Percentiles rank a stretch among this genome's conserved stretches.
These are phyloP conservation scores for Crossaster papposus DNA, from an alignment of 53 echinoderm and acorn worm genomes.

Conservation along the genomic window DNA sequence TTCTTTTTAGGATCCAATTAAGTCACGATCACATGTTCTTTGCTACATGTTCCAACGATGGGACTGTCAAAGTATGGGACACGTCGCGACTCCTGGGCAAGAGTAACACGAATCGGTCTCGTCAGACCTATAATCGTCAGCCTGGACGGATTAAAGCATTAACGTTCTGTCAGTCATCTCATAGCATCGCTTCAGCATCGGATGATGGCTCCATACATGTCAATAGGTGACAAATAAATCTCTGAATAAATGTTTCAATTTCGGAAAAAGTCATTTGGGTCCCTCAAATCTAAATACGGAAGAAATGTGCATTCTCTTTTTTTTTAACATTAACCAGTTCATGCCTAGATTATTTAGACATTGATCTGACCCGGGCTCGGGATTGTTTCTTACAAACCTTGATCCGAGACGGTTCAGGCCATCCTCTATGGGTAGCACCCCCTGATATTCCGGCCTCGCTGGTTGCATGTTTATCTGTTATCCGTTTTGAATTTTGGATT, in stretches of 20 bases:
- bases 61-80: slow-evolving; percentile 96
- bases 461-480: too few species aligned
- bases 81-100: slow-evolving; percentile 87
- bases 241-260: neutral
- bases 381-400: neutral
- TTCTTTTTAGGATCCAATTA: slow-evolving; percentile 71
- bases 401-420: too few species aligned
- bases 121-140: slow-evolving; percentile 93
- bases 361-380: too few species aligned
- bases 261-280: neutral
- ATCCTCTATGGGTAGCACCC: too few species aligned
- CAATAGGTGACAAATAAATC: slow-evolving; percentile 66
- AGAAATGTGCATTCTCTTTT: too few species aligned
- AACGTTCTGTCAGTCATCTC: slow-evolving; percentile 89
- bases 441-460: too few species aligned
- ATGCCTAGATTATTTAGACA: too few species aligned
- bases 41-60: slow-evolving; percentile 88
- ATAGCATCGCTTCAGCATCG: slow-evolving; percentile 90
- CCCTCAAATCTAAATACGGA: too few species aligned
- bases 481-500: too few species aligned
- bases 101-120: slow-evolving; percentile 85
- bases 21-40: slow-evolving; percentile 93
- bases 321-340: too few species aligned
- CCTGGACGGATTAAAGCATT: slow-evolving; percentile 84
- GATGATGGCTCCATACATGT: slow-evolving; percentile 97